Base-by-base conservation (phyloP, 1,140 invertebrate genomes). In the Phenacoccus solenopsis region DNA sequence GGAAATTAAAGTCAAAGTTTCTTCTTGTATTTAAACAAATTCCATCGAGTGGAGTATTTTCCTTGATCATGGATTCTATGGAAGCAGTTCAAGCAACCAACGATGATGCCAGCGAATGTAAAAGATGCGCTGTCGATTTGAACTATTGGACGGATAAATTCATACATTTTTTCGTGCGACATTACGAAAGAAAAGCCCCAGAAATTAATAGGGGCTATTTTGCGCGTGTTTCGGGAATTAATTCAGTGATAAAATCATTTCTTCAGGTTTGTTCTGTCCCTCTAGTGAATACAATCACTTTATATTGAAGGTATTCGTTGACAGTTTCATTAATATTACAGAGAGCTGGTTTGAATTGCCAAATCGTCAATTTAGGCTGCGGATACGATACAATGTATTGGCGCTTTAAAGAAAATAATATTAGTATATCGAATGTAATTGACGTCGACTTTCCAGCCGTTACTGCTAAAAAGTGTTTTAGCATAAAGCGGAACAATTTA, bases 141-240 rank as follows among this genome's bases (percentile, higher is more conserved):
- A 94, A 94, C 21, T 99, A 99, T 77, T 98, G 94, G 93, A 82
- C 86, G 72, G 97, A 99, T 79, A 88, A 91, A 56, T 98, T 92
- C 78, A 89, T 99, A 73, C 82, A 84, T 1, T 86, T 87, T 75
- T 94, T 98, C 78, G 87, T 90, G 0, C 87, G 86, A 72, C 86
- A 87, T 74, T 82, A 84, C 24, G 87, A 89, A 61, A 81, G 90
- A 71, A 94, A 94, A 78, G 87, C 94, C 1, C 95, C 95, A 0
- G 97, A 99, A 84, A 99, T 99, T 73, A 96, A 95, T 80, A 85
- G 95, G 1, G 97, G 97, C 9, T 99, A 99, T 80, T 99, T 91
- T 79, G 95, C 95, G 13, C 83, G 97, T 73, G 89, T 94, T 22
- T 88, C 88, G 78, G 93, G 90, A 27, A 88, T 98, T 72, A 86